Percentiles rank a stretch among this genome's conserved stretches.
phyloP scores from a whole-genome alignment of 2,888 invertebrate genomes.

The Papilio protenor region DNA sequence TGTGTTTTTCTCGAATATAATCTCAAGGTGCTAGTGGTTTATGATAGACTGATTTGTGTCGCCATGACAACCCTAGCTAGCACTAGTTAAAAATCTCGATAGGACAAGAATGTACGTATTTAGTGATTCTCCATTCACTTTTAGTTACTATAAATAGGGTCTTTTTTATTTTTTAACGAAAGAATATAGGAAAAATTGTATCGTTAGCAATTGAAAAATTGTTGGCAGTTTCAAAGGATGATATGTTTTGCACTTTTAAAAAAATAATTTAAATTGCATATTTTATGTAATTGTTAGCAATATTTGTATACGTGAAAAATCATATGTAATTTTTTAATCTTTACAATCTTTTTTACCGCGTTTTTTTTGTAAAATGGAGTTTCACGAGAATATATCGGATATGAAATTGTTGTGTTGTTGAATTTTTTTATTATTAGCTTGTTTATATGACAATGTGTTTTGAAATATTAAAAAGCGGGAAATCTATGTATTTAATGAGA shows the following conservation, averaged over 20 bases:
- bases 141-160: not conserved
- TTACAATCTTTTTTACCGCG: no score
- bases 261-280: not conserved
- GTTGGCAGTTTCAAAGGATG: not conserved
- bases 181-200: not conserved
- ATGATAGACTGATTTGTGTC: slow-evolving; percentile 79
- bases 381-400: slow-evolving; percentile 25
- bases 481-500: slow-evolving; percentile 69
- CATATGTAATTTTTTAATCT: not conserved
- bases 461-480: slow-evolving; percentile 62
- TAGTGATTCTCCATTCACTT: slow-evolving; percentile 8
- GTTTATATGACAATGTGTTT: slow-evolving; percentile 74
- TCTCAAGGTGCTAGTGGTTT: slow-evolving; percentile 75
- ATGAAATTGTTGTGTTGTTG: slow-evolving; percentile 77
- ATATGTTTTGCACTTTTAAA: not conserved
- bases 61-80: slow-evolving; percentile 65
- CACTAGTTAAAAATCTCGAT: slow-evolving; percentile 62
- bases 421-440: slow-evolving; percentile 72
- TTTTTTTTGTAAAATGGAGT: not conserved
- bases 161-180: not conserved
- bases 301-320: not conserved
- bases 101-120: slow-evolving; percentile 48
- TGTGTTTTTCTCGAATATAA: slow-evolving; percentile 46
- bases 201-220: not conserved
- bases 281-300: not conserved